A percentile compares a stretch with the other conserved stretches of the same genome.
Conservation (phyloP, 2,888 invertebrate species). For the Erannis defoliaria region DNA sequence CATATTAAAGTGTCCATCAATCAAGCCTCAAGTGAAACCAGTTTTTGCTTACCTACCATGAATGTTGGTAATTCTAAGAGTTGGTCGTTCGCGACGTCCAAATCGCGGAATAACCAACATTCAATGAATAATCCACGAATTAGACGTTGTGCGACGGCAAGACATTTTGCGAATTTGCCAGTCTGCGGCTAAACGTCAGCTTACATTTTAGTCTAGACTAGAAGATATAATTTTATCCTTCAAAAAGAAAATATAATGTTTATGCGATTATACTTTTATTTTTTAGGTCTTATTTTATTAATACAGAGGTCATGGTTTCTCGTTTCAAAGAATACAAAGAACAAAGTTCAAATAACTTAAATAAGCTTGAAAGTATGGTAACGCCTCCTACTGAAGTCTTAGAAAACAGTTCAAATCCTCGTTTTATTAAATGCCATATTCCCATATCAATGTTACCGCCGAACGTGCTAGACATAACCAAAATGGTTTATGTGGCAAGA, state of each 20-base stretch:
- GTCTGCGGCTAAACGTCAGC: no score
- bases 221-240: no score
- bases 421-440: not conserved
- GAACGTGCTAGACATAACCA: not conserved
- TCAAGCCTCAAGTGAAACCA: no score
- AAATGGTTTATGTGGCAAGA: slow-evolving; percentile 89
- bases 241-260: not conserved
- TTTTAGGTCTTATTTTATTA: not conserved
- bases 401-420: not conserved
- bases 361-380: not conserved
- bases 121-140: no score
- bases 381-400: not conserved
- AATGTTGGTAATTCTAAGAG: no score
- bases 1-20: no score
- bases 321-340: not conserved
- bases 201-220: no score
- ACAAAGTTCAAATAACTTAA: not conserved
- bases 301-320: not conserved
- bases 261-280: not conserved
- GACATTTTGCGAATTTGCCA: no score
- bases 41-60: no score
- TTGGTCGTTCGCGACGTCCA: no score
- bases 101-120: no score
- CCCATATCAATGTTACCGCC: not conserved
- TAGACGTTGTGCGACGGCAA: no score